Percentiles rank a stretch among this genome's conserved stretches.
Evolutionary conservation across 37 sponge, comb jelly and placozoan species (phyloP).

Genomic region (Oopsacas minuta): DNA sequence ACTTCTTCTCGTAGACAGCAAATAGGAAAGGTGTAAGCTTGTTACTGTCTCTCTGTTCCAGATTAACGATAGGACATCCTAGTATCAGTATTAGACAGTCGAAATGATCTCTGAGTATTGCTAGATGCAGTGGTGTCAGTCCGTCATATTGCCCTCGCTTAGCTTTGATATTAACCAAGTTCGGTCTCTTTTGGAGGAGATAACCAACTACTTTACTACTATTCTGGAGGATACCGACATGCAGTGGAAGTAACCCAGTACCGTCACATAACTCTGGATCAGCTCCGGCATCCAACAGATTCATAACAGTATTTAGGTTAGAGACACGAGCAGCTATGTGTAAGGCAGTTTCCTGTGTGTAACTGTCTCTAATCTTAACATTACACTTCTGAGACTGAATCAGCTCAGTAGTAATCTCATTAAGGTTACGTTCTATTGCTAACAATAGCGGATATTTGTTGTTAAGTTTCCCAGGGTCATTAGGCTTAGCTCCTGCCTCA

Average conservation of each 20-base stretch:
- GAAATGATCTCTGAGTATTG: neutral
- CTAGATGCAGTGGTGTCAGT: neutral
- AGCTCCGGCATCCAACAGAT: neutral
- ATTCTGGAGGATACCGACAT: neutral
- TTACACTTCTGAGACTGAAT: neutral
- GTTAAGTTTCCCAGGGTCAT: neutral
- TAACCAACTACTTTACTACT: neutral
- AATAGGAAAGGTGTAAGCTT: neutral
- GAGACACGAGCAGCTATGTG: neutral
- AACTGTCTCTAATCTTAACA: neutral
- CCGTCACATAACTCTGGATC: neutral
- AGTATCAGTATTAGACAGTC: neutral
- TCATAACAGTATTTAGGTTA: neutral
- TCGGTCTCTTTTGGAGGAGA: neutral
- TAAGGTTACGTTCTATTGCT: neutral
- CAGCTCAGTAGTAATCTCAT: neutral
- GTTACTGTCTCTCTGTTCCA: neutral
- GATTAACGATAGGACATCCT: neutral
- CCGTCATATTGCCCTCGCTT: neutral
- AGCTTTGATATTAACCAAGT: neutral
- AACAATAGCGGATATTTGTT: neutral
- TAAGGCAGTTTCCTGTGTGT: neutral
- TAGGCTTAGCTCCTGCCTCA: neutral
- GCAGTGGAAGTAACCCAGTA: neutral
- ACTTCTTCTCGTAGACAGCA: conserved; percentile 9